Percentiles rank a stretch among this genome's conserved stretches.
Conservation (phyloP, 2,888 invertebrate species). For the Spicauda simplicius region DNA sequence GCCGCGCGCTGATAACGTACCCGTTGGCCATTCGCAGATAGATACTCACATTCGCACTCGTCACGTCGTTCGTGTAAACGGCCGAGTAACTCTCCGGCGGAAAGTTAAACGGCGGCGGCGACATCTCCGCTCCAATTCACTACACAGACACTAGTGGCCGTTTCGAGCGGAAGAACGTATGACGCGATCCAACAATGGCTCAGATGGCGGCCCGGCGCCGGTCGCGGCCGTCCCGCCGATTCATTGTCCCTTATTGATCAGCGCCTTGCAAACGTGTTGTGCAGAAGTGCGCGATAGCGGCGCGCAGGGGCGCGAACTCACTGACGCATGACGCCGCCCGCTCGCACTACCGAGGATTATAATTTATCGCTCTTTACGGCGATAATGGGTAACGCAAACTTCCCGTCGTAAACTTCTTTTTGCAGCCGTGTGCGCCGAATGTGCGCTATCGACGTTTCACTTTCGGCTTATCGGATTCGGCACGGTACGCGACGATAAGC, state of each 20-base stretch:
- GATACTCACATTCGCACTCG: slow-evolving; percentile 72
- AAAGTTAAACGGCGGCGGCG: slow-evolving; percentile 67
- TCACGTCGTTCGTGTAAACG: slow-evolving; percentile 65
- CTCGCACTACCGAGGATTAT: slow-evolving; percentile 53
- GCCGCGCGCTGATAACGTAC: slow-evolving; percentile 56
- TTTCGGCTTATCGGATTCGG: slow-evolving; percentile 66
- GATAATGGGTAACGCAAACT: slow-evolving; percentile 75
- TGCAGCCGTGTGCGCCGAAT: slow-evolving; percentile 55
- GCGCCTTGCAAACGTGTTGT: slow-evolving; percentile 50
- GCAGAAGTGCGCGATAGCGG: slow-evolving; percentile 50
- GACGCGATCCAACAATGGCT: slow-evolving; percentile 41
- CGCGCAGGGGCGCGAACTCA: slow-evolving; percentile 51
- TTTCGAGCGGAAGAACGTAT: slow-evolving; percentile 32
- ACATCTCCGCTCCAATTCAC: slow-evolving; percentile 60
- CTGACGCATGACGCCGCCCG: slow-evolving; percentile 54
- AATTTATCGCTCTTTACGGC: slow-evolving; percentile 64
- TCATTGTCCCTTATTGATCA: slow-evolving; percentile 68
- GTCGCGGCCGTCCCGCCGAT: slow-evolving; percentile 49
- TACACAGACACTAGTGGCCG: slow-evolving; percentile 49
- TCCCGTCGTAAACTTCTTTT: slow-evolving; percentile 58
- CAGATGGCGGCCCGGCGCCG: slow-evolving; percentile 50
- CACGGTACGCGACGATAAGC: slow-evolving; percentile 58
- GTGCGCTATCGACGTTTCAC: slow-evolving; percentile 56
- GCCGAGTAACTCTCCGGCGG: slow-evolving; percentile 78
- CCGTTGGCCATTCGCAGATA: slow-evolving; percentile 54